Evolutionary conservation across 1,140 invertebrate species (phyloP).

Genomic region (Bombus affinis): DNA sequence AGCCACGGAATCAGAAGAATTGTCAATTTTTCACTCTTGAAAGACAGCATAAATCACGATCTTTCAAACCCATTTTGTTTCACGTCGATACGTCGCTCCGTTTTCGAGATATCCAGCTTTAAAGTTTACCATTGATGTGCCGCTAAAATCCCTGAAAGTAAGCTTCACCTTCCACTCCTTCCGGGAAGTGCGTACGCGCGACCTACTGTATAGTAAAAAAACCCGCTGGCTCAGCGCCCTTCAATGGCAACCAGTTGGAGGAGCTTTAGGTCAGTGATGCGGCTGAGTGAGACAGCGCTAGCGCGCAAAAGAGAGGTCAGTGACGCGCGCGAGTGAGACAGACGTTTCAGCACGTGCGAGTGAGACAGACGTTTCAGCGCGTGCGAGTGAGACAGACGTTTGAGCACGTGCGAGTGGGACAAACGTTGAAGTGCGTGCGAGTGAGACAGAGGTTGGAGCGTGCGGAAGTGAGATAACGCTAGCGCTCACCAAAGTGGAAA

Average conservation of each 20-base stretch:
- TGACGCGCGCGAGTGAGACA: neutral
- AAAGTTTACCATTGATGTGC: neutral
- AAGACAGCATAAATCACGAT: neutral
- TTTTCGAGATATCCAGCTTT: neutral
- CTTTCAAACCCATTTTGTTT: neutral
- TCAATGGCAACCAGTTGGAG: neutral
- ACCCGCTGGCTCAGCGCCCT: neutral
- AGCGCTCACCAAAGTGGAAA: neutral
- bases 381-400: too few species aligned
- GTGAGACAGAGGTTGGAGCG: neutral
- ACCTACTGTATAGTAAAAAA: neutral
- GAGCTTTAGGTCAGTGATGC: neutral
- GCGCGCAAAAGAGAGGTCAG: neutral
- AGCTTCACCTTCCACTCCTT: neutral
- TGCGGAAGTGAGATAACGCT: neutral
- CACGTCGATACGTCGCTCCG: neutral
- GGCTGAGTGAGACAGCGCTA: neutral
- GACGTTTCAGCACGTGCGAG: neutral
- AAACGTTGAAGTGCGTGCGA: too few species aligned
- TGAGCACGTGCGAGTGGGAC: too few species aligned
- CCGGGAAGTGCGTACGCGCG: neutral
- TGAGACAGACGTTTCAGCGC: rapidly evolving
- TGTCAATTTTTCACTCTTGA: too few species aligned
- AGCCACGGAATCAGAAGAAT: neutral
- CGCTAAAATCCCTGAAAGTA: neutral